A percentile compares a stretch with the other conserved stretches of the same genome.
phyloP scores from a whole-genome alignment of 2,888 invertebrate genomes.

The Brachypterus glaber region DNA sequence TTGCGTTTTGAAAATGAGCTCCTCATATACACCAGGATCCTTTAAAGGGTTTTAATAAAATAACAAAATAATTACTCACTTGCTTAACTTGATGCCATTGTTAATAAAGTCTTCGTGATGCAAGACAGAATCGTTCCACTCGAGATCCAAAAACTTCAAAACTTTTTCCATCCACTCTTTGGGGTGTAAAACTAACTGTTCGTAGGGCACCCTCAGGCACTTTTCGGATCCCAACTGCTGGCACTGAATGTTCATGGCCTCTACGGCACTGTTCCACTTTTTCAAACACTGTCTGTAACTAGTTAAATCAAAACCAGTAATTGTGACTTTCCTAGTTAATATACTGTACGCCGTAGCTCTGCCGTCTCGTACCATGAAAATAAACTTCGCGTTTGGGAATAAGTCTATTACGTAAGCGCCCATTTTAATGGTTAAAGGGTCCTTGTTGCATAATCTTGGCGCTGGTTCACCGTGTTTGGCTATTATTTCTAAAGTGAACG shows the following conservation, averaged over 20 bases:
- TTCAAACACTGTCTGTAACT: constrained; percentile 89
- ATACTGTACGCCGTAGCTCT: constrained; percentile 97
- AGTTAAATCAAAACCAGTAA: constrained; percentile 84
- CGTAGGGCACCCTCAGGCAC: constrained; percentile 89
- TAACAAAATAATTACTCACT: too few species aligned
- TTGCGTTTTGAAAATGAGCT: too few species aligned
- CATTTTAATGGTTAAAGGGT: constrained; percentile 93
- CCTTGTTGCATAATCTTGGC: constrained; percentile 92
- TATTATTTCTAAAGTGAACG: constrained; percentile 91
- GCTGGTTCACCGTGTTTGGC: constrained; percentile 92
- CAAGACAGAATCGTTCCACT: constrained; percentile 92
- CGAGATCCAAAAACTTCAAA: constrained; percentile 78
- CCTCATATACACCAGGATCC: too few species aligned
- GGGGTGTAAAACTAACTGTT: constrained; percentile 93
- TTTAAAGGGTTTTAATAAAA: too few species aligned
- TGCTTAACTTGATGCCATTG: constrained; percentile 90
- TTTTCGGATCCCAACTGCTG: constrained; percentile 63
- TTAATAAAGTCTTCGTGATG: constrained; percentile 98
- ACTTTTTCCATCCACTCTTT: constrained; percentile 80
- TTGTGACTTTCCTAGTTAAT: constrained; percentile 83
- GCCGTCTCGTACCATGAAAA: constrained; percentile 96
- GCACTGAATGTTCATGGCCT: constrained; percentile 91
- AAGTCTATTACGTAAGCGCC: constrained; percentile 85
- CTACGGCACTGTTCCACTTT: constrained; percentile 95
- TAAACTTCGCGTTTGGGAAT: constrained; percentile 93